Evolutionary conservation across 2,888 invertebrate genomes (phyloP).

Genomic region (Coenonympha glycerion): DNA sequence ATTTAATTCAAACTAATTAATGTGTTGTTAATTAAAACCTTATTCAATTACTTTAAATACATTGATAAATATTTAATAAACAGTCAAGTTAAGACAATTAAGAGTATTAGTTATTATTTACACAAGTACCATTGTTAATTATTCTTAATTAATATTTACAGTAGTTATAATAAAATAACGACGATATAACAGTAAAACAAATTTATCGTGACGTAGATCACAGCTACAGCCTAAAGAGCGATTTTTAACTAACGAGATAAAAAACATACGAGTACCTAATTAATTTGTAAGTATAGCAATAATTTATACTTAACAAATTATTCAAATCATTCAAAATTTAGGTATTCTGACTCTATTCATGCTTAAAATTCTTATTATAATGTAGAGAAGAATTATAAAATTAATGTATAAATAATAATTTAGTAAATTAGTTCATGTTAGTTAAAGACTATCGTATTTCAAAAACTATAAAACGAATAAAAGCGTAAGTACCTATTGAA

Average conservation of each 20-base stretch:
- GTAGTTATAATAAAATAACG: background rate
- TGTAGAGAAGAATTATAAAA: background rate
- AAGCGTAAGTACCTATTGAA: no score
- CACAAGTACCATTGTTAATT: no score
- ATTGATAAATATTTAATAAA: no score
- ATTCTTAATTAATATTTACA: background rate
- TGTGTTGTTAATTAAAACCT: no score
- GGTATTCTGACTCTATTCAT: conserved; percentile 28
- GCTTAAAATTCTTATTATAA: background rate
- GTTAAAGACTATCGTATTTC: no score
- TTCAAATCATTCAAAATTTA: no score
- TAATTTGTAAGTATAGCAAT: background rate
- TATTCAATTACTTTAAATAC: no score
- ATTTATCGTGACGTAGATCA: conserved; percentile 60
- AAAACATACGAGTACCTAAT: conserved; percentile 4
- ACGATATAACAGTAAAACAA: conserved; percentile 28
- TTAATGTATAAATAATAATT: background rate
- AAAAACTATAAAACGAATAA: no score
- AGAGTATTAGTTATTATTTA: no score
- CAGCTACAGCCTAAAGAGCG: conserved; percentile 71
- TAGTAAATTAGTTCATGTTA: background rate
- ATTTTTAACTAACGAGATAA: conserved; percentile 23
- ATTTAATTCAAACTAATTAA: no score
- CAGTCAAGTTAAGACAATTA: no score
- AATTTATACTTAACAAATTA: background rate